Base-by-base conservation (phyloP, 2,888 invertebrate genomes). In the Allacma fusca region DNA sequence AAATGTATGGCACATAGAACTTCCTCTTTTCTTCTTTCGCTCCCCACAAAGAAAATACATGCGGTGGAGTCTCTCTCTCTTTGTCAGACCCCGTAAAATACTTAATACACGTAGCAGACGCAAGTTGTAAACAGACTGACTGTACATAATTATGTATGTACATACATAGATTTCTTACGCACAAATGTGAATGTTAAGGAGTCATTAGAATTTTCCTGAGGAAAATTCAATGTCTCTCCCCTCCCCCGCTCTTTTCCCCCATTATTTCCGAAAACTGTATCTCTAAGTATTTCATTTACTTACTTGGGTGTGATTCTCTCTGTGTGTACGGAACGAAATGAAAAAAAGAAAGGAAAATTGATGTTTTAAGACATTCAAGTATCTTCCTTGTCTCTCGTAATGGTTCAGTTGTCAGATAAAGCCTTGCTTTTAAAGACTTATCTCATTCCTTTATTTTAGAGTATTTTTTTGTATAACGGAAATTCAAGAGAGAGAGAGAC, bases 1-100 rank as follows among this genome's bases (percentile, higher is more conserved):
- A 69, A 72, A 77, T 74, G 69, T 73, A 73, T 78, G 23, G 73
- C n/a, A 28, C 19, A 50, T 71, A 28, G 28, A 16, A 21, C 71
- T 50, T 50, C 19, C 34, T 34, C 34, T 34, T 34, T 34, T 9
- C 9, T 34, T 34, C 34, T 7, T 9, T 34, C n/a, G 9, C 34
- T 50, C 19, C 50, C 50, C n/a, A 16, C 50, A 9, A 50, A 50
- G n/a, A 50, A 13, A 50, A 50, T 13, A 50, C 50, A 50, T 40
- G 40, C 13, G n/a, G n/a, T n/a, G n/a, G n/a, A n/a, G n/a, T 7
- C 68, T 68, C 68, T 68, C 68, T 34, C 34, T 40, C 69, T 70
- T 24, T 21, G 12, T 70, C 69, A 40, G 19, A 7, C 2, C n/a
- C 4, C 40, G n/a, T n/a, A n/a, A n/a, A n/a, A n/a, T n/a, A n/a